A percentile compares a stretch with the other conserved stretches of the same genome.
These are phyloP conservation scores for Drosophila macrospina DNA, from an alignment of 2,888 invertebrate species.

Conservation along the genomic window DNA sequence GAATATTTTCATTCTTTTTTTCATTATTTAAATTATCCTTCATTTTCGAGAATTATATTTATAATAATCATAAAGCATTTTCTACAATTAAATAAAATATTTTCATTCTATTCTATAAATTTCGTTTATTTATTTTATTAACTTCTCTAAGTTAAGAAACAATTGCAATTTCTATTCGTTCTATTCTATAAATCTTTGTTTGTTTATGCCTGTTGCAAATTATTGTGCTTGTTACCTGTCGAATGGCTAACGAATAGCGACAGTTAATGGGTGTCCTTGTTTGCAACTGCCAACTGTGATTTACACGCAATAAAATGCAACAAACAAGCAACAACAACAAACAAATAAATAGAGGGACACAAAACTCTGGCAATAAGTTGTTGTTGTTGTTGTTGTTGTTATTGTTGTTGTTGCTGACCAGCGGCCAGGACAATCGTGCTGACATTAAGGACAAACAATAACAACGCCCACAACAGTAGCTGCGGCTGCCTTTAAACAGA, in stretches of 20 bases:
- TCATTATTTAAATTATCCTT: too few species aligned
- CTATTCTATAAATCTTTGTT: background rate
- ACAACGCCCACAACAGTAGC: conserved; percentile 67
- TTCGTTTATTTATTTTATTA: too few species aligned
- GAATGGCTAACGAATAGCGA: conserved; percentile 32
- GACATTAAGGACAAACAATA: conserved; percentile 58
- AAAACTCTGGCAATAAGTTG: conserved; percentile 5
- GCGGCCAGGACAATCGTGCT: conserved; percentile 45
- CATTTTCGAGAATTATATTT: too few species aligned
- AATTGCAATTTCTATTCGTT: too few species aligned
- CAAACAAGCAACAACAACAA: conserved; percentile 34
- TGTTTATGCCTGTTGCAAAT: background rate
- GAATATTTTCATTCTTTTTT: too few species aligned
- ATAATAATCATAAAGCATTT: too few species aligned
- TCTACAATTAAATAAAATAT: too few species aligned
- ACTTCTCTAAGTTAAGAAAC: too few species aligned
- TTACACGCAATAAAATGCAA: conserved; percentile 68
- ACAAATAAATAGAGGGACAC: conserved; percentile 33
- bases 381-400: conserved; percentile 16
- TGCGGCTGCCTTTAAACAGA: conserved; percentile 37
- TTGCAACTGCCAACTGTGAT: conserved; percentile 49
- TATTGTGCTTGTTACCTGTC: conserved; percentile 32
- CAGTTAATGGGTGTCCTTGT: conserved; percentile 11
- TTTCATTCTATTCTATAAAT: too few species aligned
- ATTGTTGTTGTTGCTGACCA: conserved; percentile 48